Evolutionary conservation across 2,888 invertebrate species (phyloP), one percentile per base, ranked within the genome.

Genomic region (Plemyria rubiginata): DNA sequence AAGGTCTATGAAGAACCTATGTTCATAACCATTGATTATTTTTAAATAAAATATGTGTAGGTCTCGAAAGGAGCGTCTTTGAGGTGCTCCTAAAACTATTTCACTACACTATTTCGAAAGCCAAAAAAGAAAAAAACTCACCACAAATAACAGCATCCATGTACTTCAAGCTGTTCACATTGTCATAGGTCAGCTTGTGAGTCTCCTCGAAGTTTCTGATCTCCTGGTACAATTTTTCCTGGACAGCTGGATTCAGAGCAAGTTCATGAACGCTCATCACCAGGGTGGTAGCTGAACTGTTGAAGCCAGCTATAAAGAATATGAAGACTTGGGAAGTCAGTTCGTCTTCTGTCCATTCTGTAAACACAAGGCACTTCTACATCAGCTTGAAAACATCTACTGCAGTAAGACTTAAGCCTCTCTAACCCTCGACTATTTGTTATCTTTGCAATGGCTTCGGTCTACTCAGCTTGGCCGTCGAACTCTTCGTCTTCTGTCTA

Each of bases 261-360:
- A 79, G 49, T 60, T 81, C 78, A 32, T 92, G 88, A 6, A 88
- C 68, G 13, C 78, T 73, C 76, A 89, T 79, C 0, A 80, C 81
- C 12, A 92, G 62, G 0, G 80, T 74, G 0, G 84, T 77, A 0
- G 89, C 84, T 0, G 86, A 76, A 32, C 82, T 86, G 43, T 92
- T 92, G 57, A 85, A 90, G 0, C 91, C 90, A 15, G 89, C 91
- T 0, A 80, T 60, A 67, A 91, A 90, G 70, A 90, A 89, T 16
- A 90, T 78, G 60, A 90, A 86, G 0, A 89, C 86, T 73, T 93
- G 92, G 0, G 85, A 82, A 0, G 82, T 81, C 1, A 93, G 65
- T 45, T 92, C 88, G 5, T 80, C 79, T 60, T 79, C 71, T 0
- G 84, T 79, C 85, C 88, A 87, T 68, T 86, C 91, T 92, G 67